A percentile compares a stretch with the other conserved stretches of the same genome.
These are phyloP conservation scores for Ciona savignyi DNA, from an alignment of 23 tunicate genomes.

Conservation along the genomic window DNA sequence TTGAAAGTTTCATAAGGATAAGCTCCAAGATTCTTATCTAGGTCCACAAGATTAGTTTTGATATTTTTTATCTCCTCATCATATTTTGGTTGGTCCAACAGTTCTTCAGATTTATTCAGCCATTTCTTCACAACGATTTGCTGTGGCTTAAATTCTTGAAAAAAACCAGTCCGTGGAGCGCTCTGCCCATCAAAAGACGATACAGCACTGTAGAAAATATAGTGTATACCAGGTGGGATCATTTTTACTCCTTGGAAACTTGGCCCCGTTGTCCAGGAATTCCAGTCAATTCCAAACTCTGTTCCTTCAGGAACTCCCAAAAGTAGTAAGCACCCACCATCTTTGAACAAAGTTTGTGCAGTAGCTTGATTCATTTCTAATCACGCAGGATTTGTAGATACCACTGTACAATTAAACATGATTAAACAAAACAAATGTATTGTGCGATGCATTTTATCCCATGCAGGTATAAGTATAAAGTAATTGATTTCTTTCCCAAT, in stretches of 20 bases:
- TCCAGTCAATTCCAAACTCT: slow-evolving; percentile 92
- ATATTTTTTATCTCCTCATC: slow-evolving; percentile 23
- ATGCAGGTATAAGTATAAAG: no score
- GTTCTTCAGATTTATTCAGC: slow-evolving; percentile 25
- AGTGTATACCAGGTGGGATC: no score
- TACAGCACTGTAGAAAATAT: slow-evolving; percentile 57
- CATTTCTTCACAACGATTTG: slow-evolving; percentile 58
- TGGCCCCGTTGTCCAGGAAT: slow-evolving; percentile 73
- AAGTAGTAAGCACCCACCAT: slow-evolving; percentile 66
- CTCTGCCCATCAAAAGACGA: slow-evolving; percentile 28
- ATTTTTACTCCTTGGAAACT: slow-evolving; percentile 71
- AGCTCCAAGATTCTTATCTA: slow-evolving; percentile 62
- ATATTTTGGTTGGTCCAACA: slow-evolving; percentile 5
- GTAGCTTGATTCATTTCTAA: slow-evolving; percentile 78
- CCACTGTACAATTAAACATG: no score
- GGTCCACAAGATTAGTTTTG: slow-evolving; percentile 16
- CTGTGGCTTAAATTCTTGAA: slow-evolving; percentile 37
- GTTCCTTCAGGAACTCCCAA: slow-evolving; percentile 70
- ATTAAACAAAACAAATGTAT: no score
- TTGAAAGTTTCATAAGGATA: slow-evolving; percentile 64
- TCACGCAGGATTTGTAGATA: no score
- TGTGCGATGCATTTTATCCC: no score
- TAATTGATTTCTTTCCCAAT: no score
- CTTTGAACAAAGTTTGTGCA: slow-evolving; percentile 40
- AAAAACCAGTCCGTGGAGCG: slow-evolving; percentile 72